Evolutionary conservation across 2,797 vertebrate species (phyloP).

Genomic region (Tauraco hartlaubi): DNA sequence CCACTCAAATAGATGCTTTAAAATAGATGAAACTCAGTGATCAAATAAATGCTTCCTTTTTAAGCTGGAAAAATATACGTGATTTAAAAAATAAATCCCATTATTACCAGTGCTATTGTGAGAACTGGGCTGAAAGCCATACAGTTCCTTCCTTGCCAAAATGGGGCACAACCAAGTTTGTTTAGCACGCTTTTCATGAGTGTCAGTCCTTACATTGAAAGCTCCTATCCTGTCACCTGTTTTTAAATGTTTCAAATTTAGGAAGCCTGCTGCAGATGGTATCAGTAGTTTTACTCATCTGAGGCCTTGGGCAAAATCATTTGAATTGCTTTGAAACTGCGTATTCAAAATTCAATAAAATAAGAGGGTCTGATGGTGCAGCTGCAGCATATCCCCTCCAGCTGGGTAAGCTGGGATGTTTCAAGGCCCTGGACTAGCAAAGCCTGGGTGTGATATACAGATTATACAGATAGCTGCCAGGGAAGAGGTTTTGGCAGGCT

Average conservation of each 20-base stretch:
- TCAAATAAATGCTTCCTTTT: not conserved
- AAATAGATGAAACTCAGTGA: not conserved
- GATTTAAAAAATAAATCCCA: not conserved
- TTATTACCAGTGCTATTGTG: conserved; percentile 22
- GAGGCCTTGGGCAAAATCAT: conserved; percentile 79
- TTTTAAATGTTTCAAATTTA: conserved; percentile 78
- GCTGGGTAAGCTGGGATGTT: conserved; percentile 77
- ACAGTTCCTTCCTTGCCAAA: conserved; percentile 27
- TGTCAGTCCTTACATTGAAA: conserved; percentile 62
- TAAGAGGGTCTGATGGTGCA: conserved; percentile 80
- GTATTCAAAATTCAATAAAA: conserved; percentile 84
- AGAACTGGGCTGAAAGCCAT: not conserved
- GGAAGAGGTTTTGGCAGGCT: conserved; percentile 74
- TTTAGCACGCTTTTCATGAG: conserved; percentile 63
- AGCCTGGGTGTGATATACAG: conserved; percentile 69
- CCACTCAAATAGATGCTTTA: not conserved
- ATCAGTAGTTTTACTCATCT: conserved; percentile 76
- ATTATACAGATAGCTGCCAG: conserved; percentile 70
- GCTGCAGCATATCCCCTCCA: conserved; percentile 80
- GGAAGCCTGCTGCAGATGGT: conserved; percentile 75
- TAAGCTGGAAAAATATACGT: not conserved
- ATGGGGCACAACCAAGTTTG: conserved; percentile 60
- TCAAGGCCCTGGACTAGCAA: conserved; percentile 74
- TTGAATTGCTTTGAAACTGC: conserved; percentile 82
- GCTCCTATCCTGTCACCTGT: conserved; percentile 79